Percentiles rank a stretch among this genome's conserved stretches.
phyloP scores from a whole-genome alignment of 1,140 invertebrate species.

The Panonychus citri region DNA sequence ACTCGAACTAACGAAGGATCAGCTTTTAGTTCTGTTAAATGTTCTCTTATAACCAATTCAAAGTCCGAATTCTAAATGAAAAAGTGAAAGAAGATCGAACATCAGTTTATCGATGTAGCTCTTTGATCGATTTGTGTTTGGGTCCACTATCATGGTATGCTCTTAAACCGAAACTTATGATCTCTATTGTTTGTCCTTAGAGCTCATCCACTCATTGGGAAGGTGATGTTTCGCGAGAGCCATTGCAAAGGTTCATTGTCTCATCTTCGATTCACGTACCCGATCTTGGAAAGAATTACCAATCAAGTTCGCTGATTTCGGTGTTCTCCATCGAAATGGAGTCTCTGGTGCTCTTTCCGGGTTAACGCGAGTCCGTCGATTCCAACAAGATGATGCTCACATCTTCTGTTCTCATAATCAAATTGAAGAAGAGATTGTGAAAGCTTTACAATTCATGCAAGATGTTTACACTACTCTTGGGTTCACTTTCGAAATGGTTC shows the following conservation, averaged over 20 bases:
- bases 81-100: conserved; percentile 81
- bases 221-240: conserved; percentile 80
- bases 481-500: conserved; percentile 70
- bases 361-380: conserved; percentile 76
- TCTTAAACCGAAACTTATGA: conserved; percentile 36
- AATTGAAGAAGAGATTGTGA: conserved; percentile 60
- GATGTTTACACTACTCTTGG: conserved; percentile 75
- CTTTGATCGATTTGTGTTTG: conserved; percentile 88
- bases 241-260: conserved; percentile 74
- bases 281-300: conserved; percentile 89
- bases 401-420: conserved; percentile 85
- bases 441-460: conserved; percentile 63
- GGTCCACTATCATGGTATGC: conserved; percentile 87
- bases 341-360: conserved; percentile 81
- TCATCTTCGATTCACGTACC: conserved; percentile 68
- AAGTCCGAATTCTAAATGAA: conserved; percentile 94
- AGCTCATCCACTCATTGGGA: conserved; percentile 93
- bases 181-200: background rate
- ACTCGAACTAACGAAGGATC: conserved; percentile 80
- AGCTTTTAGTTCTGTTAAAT: conserved; percentile 87
- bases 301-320: conserved; percentile 84
- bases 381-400: conserved; percentile 98
- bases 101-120: conserved; percentile 79
- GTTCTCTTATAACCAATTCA: conserved; percentile 93
- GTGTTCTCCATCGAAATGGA: conserved; percentile 90